A percentile compares a stretch with the other conserved stretches of the same genome.
Evolutionary conservation across 2,888 invertebrate genomes (phyloP).

Genomic region (Dolichomitus sp.): DNA sequence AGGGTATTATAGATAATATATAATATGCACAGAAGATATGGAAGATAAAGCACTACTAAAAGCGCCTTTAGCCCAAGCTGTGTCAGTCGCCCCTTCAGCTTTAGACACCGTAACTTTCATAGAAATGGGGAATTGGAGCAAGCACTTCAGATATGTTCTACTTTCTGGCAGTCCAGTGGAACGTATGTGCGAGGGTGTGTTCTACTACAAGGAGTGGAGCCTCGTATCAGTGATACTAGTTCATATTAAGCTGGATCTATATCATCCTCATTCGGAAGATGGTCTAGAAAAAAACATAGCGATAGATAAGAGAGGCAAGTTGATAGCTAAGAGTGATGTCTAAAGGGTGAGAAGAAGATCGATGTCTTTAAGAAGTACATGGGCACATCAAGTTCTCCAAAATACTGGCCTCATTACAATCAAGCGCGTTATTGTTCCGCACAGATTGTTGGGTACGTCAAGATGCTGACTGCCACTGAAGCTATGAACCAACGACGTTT

Average conservation of each 20-base stretch:
- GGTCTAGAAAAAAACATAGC: neutral
- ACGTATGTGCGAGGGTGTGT: constrained; percentile 5
- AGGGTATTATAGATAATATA: neutral
- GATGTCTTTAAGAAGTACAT: neutral
- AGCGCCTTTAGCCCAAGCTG: neutral
- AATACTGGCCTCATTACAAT: constrained; percentile 71
- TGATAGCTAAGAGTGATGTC: neutral
- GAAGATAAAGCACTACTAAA: neutral
- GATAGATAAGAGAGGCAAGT: neutral
- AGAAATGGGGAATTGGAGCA: constrained; percentile 63
- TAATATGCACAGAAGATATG: neutral
- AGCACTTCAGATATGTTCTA: constrained; percentile 49
- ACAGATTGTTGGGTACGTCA: constrained; percentile 18
- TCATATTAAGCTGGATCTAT: neutral
- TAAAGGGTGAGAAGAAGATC: neutral
- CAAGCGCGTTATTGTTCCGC: constrained; percentile 77
- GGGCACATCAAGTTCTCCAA: neutral
- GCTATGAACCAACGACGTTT: constrained; percentile 2
- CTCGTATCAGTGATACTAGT: neutral
- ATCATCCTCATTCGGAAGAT: neutral
- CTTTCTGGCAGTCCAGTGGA: constrained; percentile 52
- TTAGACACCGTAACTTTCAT: constrained; percentile 19
- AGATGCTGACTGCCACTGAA: neutral
- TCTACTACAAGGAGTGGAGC: too few relatives aligned
- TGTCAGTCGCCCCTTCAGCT: constrained; percentile 3